Evolutionary conservation across 1,140 invertebrate species (phyloP).

Genomic region (Neelides sp.): DNA sequence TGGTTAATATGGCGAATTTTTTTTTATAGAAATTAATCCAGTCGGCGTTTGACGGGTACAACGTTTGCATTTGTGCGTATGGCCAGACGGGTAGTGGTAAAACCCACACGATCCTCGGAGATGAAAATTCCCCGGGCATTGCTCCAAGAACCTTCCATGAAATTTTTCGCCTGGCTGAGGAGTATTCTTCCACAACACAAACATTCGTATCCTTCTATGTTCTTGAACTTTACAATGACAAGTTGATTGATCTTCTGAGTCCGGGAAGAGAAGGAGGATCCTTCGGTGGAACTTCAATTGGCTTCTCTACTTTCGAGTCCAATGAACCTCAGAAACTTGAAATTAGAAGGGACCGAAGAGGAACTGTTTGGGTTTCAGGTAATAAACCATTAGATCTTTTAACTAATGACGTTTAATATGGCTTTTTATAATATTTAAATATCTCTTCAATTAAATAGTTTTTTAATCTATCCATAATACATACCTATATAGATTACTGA

Average conservation of each 20-base stretch:
- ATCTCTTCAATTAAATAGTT: no score
- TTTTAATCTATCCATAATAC: no score
- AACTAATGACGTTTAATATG: background rate
- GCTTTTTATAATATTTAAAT: no score
- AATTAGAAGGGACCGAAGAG: constrained; percentile 42
- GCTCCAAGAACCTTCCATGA: constrained; percentile 32
- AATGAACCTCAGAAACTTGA: constrained; percentile 35
- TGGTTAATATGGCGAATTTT: background rate
- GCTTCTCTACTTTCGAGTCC: background rate
- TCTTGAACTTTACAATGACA: constrained; percentile 34
- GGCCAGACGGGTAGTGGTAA: constrained; percentile 91
- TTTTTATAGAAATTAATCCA: constrained; percentile 40
- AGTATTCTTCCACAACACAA: constrained; percentile 25
- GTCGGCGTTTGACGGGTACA: constrained; percentile 82
- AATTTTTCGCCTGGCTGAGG: constrained; percentile 29
- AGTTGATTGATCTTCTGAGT: constrained; percentile 32
- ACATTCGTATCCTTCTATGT: constrained; percentile 31
- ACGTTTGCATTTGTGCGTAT: constrained; percentile 92
- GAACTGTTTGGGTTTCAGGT: constrained; percentile 39
- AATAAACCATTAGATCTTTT: background rate
- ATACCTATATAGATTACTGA: no score
- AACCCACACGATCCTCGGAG: constrained; percentile 34
- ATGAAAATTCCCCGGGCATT: constrained; percentile 31
- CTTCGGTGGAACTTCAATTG: background rate
- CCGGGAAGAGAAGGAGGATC: constrained; percentile 7